Evolutionary conservation across 1,140 invertebrate genomes (phyloP).

Genomic region (Euwallacea similis): DNA sequence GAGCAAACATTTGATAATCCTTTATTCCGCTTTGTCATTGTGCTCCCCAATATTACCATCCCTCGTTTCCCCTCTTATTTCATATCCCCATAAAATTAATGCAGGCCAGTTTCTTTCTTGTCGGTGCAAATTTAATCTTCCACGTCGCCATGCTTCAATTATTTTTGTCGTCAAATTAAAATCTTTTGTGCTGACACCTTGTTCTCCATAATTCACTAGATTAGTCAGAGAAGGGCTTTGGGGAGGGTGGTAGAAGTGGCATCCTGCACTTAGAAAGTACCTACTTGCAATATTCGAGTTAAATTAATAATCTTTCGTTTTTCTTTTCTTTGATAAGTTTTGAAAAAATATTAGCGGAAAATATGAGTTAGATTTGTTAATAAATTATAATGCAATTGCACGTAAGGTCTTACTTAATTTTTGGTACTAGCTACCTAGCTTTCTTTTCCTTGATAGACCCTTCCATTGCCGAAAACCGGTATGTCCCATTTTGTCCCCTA

Average conservation of each 20-base stretch:
- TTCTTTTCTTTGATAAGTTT: too few relatives aligned
- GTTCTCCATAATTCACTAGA: not conserved
- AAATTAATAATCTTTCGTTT: too few relatives aligned
- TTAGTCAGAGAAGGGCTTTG: not conserved
- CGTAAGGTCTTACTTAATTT: too few relatives aligned
- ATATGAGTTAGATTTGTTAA: too few relatives aligned
- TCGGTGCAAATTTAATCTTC: not conserved
- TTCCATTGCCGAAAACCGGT: not conserved
- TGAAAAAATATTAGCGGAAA: too few relatives aligned
- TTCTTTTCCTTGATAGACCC: not conserved
- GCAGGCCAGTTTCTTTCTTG: not conserved
- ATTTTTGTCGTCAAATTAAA: not conserved
- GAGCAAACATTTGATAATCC: too few relatives aligned
- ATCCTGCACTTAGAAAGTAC: too few relatives aligned
- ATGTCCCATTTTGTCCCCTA: slow-evolving; percentile 8
- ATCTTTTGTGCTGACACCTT: not conserved
- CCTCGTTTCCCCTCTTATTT: not conserved
- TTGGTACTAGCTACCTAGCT: not conserved
- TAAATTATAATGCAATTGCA: too few relatives aligned
- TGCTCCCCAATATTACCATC: too few relatives aligned
- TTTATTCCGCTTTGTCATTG: too few relatives aligned
- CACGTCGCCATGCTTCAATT: not conserved
- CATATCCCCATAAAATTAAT: not conserved
- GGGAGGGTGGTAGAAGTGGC: not conserved
- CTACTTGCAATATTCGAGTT: too few relatives aligned